phyloP scores from a whole-genome alignment of 2,888 invertebrate species.

The Yponomeuta malinellus region DNA sequence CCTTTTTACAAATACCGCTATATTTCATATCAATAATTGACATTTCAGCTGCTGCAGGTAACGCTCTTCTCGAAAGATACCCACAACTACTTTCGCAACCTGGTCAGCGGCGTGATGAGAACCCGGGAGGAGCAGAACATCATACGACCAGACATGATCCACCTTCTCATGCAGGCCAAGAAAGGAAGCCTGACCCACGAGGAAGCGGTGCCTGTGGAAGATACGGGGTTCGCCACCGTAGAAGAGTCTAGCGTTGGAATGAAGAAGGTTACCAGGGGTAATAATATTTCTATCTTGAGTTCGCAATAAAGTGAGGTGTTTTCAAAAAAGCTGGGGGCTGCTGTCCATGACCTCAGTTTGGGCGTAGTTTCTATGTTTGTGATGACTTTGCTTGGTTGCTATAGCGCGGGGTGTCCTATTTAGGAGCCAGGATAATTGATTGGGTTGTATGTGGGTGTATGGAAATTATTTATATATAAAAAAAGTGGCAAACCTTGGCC shows the following conservation, averaged over 20 bases:
- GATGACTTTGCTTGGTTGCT: no score
- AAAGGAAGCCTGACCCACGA: slow-evolving; percentile 35
- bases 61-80: slow-evolving; percentile 29
- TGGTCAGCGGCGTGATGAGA: slow-evolving; percentile 52
- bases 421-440: no score
- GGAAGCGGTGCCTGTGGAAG: slow-evolving; percentile 26
- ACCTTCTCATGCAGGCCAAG: slow-evolving; percentile 71
- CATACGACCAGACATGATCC: slow-evolving; percentile 69
- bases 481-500: no score
- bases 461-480: no score
- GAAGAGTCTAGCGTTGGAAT: slow-evolving; percentile 18
- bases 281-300: neutral
- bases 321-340: neutral
- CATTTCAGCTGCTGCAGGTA: slow-evolving; percentile 30
- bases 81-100: slow-evolving; percentile 43
- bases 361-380: no score
- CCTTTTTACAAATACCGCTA: no score
- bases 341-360: no score
- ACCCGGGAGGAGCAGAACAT: slow-evolving; percentile 46
- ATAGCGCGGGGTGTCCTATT: neutral
- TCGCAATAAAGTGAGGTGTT: neutral
- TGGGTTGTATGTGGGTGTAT: no score
- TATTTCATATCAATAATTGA: neutral
- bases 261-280: neutral
- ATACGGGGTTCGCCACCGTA: slow-evolving; percentile 55